Base-by-base conservation (phyloP, 1,140 invertebrate species). In the Drosophila triauraria region DNA sequence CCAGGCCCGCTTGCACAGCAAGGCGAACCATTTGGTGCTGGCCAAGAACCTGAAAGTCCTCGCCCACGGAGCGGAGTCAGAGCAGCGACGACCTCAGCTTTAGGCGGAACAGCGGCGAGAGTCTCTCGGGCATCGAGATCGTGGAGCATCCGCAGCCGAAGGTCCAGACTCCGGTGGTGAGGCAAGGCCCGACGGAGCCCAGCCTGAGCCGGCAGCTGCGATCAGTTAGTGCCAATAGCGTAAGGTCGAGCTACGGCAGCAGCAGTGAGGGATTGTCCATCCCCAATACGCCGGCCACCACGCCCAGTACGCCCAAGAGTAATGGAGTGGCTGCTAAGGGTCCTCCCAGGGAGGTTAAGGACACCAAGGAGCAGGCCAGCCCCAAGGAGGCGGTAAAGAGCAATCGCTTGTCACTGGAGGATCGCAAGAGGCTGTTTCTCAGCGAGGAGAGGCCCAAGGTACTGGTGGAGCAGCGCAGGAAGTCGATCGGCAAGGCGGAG, bases 21-120 rank as follows among this genome's bases (percentile, higher is more conserved):
- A 95, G 81, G 72, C 93, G 7, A 94, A 94, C 54, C 95, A 95
- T 86, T 93, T 95, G 43, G 94, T 95, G 53, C 91, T 95, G 62
- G 94, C 95, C 20, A 95, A 94, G 69, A 93, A 92, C 76, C 60
- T 82, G 1, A 94, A 94, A 94, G 57, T 23, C 75, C 53, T 35
- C 75, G 0, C 20, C 79, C 30, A 67, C 69, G 13, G 91, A 90
- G 23, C 53, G 80, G 13, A 90, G 75, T 27, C 80, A 81, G 47
- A 91, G 80, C 60, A 92, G 57, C 61, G 91, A 92, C 43, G 91
- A 92, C 58, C 72, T 92, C 15, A 82, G 72, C 46, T 61, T 79
- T 35, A 83, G 94, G 44, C 94, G 94, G 35, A 93, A 93, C 62
- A 94, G 94, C 53, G 92, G 93, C 40, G 94, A 94, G 48, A 93